These are phyloP conservation scores for Rotaria magnacalcarata DNA, from an alignment of 2,888 invertebrate species.

Conservation along the genomic window DNA sequence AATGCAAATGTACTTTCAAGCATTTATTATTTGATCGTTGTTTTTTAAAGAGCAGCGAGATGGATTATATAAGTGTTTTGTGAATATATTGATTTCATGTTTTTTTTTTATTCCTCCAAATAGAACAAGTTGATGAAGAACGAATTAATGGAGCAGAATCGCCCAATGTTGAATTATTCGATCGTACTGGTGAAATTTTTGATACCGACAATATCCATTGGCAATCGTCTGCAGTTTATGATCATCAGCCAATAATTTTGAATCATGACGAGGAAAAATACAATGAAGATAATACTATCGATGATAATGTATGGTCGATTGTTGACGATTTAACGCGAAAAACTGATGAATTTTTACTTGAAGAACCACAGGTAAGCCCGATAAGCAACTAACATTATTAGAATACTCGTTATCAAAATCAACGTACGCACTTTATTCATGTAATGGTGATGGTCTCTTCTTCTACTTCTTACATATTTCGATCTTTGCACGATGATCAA, in stretches of 20 bases:
- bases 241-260: not conserved
- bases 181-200: conserved; percentile 32
- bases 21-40: too few species aligned
- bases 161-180: conserved; percentile 10
- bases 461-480: not conserved
- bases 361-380: not conserved
- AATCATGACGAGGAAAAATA: not conserved
- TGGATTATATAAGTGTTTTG: too few species aligned
- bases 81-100: too few species aligned
- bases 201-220: not conserved
- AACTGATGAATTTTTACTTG: not conserved
- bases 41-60: too few species aligned
- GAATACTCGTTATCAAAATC: not conserved
- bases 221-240: conserved; percentile 21
- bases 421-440: not conserved
- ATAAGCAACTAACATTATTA: not conserved
- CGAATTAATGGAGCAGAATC: not conserved
- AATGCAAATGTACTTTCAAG: too few species aligned
- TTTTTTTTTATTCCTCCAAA: not conserved
- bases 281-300: not conserved
- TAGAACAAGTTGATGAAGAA: not conserved
- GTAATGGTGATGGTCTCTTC: not conserved
- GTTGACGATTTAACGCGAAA: conserved; percentile 29
- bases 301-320: conserved; percentile 10
- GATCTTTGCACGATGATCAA: not conserved